A percentile compares a stretch with the other conserved stretches of the same genome.
These are phyloP conservation scores for Xenopus tropicalis DNA, from an alignment of 2,113 vertebrate species.

Conservation along the genomic window DNA sequence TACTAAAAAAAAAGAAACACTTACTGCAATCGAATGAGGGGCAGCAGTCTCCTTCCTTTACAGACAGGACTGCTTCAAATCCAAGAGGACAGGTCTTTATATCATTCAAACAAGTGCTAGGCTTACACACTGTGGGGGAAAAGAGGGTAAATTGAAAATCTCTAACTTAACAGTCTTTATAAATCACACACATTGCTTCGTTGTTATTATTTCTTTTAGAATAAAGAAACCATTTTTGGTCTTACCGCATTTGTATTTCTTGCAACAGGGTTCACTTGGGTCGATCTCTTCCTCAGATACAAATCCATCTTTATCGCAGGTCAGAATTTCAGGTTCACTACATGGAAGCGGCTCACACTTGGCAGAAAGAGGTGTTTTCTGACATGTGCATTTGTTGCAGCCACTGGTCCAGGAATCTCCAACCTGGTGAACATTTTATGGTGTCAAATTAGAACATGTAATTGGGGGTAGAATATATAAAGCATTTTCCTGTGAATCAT, in stretches of 20 bases:
- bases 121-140: constrained; percentile 58
- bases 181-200: too few species aligned
- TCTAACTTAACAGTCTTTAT: too few species aligned
- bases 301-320: constrained; percentile 54
- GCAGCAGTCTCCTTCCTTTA: constrained; percentile 57
- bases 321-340: background rate
- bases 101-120: constrained; percentile 50
- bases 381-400: constrained; percentile 63
- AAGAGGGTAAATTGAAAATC: background rate
- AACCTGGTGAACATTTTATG: constrained; percentile 43
- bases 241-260: constrained; percentile 60
- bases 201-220: too few species aligned
- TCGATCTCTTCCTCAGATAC: constrained; percentile 35
- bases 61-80: constrained; percentile 30
- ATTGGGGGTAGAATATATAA: too few species aligned
- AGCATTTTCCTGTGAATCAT: too few species aligned
- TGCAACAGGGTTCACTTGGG: constrained; percentile 59
- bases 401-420: constrained; percentile 52
- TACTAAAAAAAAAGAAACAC: constrained; percentile 32
- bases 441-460: background rate
- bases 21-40: constrained; percentile 59
- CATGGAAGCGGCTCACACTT: constrained; percentile 51
- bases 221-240: background rate
- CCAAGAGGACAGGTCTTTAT: constrained; percentile 52
- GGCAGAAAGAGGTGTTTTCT: constrained; percentile 42